Conservation (phyloP, 1,140 invertebrate genomes). For the Ceratosolen fusciceps region DNA sequence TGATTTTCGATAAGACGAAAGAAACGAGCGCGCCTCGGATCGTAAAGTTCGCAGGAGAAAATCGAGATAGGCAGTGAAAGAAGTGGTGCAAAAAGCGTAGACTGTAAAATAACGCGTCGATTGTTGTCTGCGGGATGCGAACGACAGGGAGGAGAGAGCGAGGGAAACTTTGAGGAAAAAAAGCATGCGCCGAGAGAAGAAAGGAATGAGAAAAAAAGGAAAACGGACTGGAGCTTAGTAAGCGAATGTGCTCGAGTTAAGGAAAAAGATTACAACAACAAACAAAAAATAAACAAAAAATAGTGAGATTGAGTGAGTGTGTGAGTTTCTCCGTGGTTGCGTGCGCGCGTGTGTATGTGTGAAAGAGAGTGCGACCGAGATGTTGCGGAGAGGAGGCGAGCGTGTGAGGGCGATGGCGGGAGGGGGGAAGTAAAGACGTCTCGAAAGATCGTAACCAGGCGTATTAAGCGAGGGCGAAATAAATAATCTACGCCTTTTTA, state of each 20-base stretch:
- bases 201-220: conserved; percentile 28
- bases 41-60: not conserved
- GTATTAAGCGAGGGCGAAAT: conserved; percentile 43
- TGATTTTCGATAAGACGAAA: conserved; percentile 38
- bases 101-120: conserved; percentile 43
- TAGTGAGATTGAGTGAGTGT: not conserved
- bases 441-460: conserved; percentile 37
- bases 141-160: not conserved
- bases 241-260: not conserved
- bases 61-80: not conserved
- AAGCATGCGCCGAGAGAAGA: not conserved
- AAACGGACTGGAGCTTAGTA: conserved; percentile 2
- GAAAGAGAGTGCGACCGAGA: too few relatives aligned
- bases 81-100: conserved; percentile 36
- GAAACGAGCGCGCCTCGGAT: not conserved
- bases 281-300: conserved; percentile 19
- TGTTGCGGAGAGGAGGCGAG: too few relatives aligned
- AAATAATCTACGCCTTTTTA: conserved; percentile 33
- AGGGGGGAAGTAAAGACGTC: conserved; percentile 23
- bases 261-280: conserved; percentile 46
- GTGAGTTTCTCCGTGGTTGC: too few relatives aligned
- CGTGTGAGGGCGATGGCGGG: conserved; percentile 44
- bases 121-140: conserved; percentile 20
- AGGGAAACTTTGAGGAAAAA: not conserved
- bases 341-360: too few relatives aligned